These are phyloP conservation scores for Artibeus jamaicensis DNA, from an alignment of 2,797 vertebrate species.

Conservation along the genomic window DNA sequence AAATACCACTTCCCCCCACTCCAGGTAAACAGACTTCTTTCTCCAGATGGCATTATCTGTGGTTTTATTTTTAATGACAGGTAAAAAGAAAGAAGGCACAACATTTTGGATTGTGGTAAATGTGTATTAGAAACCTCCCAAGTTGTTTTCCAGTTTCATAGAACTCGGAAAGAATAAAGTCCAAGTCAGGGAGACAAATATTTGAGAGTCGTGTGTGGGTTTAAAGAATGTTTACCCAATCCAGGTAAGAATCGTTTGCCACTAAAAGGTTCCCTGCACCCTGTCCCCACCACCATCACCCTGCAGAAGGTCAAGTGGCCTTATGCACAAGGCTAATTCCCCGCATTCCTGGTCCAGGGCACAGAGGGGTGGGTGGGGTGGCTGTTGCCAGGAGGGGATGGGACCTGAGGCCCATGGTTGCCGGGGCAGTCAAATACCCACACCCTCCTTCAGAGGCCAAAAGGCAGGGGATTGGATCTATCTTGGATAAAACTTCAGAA, in stretches of 20 bases:
- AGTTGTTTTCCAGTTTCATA: constrained; percentile 35
- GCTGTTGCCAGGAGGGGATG: background rate
- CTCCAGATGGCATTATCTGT: background rate
- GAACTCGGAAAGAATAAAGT: constrained; percentile 45
- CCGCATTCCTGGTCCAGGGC: constrained; percentile 59
- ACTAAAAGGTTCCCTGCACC: constrained; percentile 36
- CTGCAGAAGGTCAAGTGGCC: constrained; percentile 71
- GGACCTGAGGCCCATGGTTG: background rate
- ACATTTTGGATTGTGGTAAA: background rate
- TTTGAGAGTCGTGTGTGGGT: constrained; percentile 52
- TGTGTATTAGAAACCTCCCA: constrained; percentile 45
- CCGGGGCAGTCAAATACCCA: background rate
- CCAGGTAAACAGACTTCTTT: background rate
- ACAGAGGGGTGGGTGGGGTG: background rate
- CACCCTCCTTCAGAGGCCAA: background rate
- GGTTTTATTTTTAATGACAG: constrained; percentile 41
- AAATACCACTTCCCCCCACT: background rate
- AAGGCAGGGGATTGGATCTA: background rate
- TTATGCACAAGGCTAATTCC: constrained; percentile 42
- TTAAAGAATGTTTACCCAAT: constrained; percentile 69
- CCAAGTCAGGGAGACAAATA: constrained; percentile 59
- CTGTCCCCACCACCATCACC: background rate
- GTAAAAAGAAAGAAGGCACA: background rate
- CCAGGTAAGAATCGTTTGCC: constrained; percentile 47
- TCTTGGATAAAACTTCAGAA: background rate